Base-by-base conservation (phyloP, 2,113 vertebrate species). In the Candoia aspera region DNA sequence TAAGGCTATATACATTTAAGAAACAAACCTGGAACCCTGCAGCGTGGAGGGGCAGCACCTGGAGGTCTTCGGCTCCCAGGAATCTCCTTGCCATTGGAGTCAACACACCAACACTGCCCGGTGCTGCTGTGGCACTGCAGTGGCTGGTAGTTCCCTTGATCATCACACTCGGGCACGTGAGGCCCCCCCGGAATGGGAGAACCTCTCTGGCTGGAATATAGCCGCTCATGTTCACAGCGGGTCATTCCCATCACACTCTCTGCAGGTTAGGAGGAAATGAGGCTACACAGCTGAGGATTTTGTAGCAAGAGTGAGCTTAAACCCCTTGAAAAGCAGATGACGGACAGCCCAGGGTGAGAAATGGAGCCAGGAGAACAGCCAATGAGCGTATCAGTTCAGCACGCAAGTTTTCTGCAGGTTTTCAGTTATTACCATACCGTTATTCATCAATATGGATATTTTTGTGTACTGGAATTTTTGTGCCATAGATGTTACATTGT, bases 41-140 rank as follows among this genome's bases (percentile, higher is more conserved):
- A 99, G 94, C 94, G 95, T 0, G 93, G 96, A 0, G 91, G 95
- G 0, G 96, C 86, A 13, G 95, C 94, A 83, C 98, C 98, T 0
- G 98, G 97, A 0, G 95, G 94, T 0, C 96, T 98, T 83, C 97
- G 97, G 1, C 98, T 99, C n/a, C 98, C 98, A 0, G 96, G 90
- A 83, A 98, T 96, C 95, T 99, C 98, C 85, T 97, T 97, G 23
- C 98, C 98, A 0, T 95, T 88, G 0, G 19, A 86, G 5, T 98
- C 97, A 95, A 99, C 98, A 0, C 98, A 99, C 98, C 98, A 99
- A 93, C 98, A 99, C 87, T 98, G 93, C 85, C 98, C 98, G 0
- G 97, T 98, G 87, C 97, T 97, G 46, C 97, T 15, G 0, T 98
- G 98, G 91, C 99, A 99, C 97, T 99, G 99, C 68, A 98, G 95